These are phyloP conservation scores for Antennarius maculatus DNA, from an alignment of 2,797 vertebrate genomes.

Conservation along the genomic window DNA sequence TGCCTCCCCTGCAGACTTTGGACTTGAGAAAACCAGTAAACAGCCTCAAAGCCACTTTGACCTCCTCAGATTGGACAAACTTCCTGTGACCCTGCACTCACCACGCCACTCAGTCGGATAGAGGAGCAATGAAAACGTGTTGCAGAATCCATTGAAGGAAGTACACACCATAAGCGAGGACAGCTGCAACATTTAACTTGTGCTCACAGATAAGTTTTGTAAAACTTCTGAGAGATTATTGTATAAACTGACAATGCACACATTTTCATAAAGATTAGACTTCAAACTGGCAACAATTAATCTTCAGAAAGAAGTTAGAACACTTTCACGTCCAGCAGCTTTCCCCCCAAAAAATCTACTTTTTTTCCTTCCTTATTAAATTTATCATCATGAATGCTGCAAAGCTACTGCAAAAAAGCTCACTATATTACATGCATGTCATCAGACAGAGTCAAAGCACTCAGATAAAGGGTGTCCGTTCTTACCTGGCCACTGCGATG, in stretches of 20 bases:
- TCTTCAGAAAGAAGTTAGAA: too few relatives aligned
- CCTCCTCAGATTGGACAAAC: conserved; percentile 9
- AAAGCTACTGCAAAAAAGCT: too few relatives aligned
- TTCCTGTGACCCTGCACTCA: background rate
- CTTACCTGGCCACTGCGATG: conserved; percentile 80
- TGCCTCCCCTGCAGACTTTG: conserved; percentile 44
- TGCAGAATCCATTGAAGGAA: too few relatives aligned
- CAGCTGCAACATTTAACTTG: background rate
- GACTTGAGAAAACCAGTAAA: conserved; percentile 35
- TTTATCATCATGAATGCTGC: too few relatives aligned
- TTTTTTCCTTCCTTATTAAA: too few relatives aligned
- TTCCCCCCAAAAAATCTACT: too few relatives aligned
- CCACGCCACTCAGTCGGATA: background rate
- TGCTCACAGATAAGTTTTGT: too few relatives aligned
- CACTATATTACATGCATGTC: too few relatives aligned
- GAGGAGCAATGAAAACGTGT: background rate
- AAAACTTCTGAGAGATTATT: background rate
- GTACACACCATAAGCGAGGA: background rate
- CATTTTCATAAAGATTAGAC: too few relatives aligned
- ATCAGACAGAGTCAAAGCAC: too few relatives aligned
- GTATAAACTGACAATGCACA: background rate
- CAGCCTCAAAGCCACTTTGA: conserved; percentile 12
- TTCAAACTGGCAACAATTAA: too few relatives aligned
- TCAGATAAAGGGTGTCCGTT: background rate
- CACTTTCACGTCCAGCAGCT: too few relatives aligned